Percentiles rank a stretch among this genome's conserved stretches.
phyloP scores from a whole-genome alignment of 2,797 vertebrate genomes.

The Hapalemur alaotrensis region DNA sequence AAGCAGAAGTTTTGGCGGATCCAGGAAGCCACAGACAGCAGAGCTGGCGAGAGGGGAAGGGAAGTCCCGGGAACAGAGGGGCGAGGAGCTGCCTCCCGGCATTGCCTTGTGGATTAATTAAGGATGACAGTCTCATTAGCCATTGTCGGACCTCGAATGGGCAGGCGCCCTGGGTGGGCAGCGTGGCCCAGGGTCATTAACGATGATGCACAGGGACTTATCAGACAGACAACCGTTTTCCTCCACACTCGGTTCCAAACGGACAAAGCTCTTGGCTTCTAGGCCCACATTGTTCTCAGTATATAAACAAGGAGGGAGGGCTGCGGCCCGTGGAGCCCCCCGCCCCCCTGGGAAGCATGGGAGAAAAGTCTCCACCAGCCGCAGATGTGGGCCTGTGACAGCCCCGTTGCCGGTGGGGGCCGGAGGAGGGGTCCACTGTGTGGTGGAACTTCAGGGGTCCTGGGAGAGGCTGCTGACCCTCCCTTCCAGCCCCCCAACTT shows the following conservation, averaged over 20 bases:
- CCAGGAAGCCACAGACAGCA: neutral
- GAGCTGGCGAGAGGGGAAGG: neutral
- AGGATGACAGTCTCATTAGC: slow-evolving; percentile 50
- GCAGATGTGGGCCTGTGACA: neutral
- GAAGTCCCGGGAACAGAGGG: neutral
- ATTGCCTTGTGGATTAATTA: neutral
- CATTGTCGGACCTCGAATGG: slow-evolving; percentile 26
- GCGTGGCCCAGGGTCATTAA: neutral
- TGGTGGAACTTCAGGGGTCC: neutral
- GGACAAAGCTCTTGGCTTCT: neutral
- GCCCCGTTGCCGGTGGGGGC: neutral
- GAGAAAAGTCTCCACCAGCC: neutral
- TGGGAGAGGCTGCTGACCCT: neutral
- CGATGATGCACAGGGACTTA: neutral
- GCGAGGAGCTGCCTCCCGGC: neutral
- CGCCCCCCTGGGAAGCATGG: neutral
- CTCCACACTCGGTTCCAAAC: slow-evolving; percentile 8
- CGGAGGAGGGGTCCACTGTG: rapidly evolving
- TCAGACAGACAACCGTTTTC: slow-evolving; percentile 11
- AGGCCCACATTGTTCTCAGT: neutral
- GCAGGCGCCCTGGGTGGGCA: slow-evolving; percentile 20
- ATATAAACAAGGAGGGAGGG: neutral
- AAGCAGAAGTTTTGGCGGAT: neutral
- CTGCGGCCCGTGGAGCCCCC: neutral
- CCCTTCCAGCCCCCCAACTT: neutral